Evolutionary conservation across 2,797 vertebrate genomes (phyloP).

Genomic region (Rhinichthys osculus): DNA sequence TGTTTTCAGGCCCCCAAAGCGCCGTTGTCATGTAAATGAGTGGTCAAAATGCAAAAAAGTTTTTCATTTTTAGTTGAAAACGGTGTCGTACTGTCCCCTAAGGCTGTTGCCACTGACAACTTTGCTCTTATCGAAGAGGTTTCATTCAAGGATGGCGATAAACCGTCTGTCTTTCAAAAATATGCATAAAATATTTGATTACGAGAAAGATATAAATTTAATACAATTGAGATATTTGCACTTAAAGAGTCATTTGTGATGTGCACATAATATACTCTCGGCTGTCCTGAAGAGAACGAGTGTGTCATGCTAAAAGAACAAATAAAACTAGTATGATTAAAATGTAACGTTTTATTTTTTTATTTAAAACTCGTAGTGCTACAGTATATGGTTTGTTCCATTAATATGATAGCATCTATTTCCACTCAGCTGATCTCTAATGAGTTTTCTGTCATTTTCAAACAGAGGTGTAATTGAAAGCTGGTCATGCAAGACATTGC

Average conservation of each 20-base stretch:
- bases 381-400: slow-evolving; percentile 68
- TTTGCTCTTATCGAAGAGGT: slow-evolving; percentile 9
- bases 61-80: neutral
- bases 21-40: neutral
- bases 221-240: neutral
- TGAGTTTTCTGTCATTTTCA: slow-evolving; percentile 81
- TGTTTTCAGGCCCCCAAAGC: neutral
- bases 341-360: slow-evolving; percentile 19
- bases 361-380: slow-evolving; percentile 69
- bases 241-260: neutral
- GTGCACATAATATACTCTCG: neutral
- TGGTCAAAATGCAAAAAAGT: neutral
- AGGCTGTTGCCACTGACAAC: neutral
- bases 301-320: slow-evolving; percentile 13
- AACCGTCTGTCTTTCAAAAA: neutral
- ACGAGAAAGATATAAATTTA: neutral
- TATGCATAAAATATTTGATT: neutral
- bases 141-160: neutral
- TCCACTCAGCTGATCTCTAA: slow-evolving; percentile 84
- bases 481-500: slow-evolving; percentile 77
- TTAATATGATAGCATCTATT: slow-evolving; percentile 74
- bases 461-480: slow-evolving; percentile 84
- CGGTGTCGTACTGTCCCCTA: neutral
- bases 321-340: slow-evolving; percentile 20
- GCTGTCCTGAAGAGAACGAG: slow-evolving; percentile 9